Base-by-base conservation (phyloP, 2,797 vertebrate species). In the Labroides dimidiatus region DNA sequence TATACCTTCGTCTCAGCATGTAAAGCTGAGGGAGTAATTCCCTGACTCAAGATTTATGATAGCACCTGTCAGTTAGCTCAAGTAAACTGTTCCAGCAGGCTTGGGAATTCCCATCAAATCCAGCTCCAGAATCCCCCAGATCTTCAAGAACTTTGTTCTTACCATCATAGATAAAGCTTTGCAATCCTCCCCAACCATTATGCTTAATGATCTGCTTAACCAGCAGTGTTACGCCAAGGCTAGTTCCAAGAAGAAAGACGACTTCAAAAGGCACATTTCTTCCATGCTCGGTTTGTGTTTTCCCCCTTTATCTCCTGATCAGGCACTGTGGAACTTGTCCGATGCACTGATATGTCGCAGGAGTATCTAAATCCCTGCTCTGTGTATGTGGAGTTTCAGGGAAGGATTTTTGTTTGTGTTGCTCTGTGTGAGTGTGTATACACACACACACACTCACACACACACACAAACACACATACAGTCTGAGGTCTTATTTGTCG, bases 61-160 rank as follows among this genome's bases (percentile, higher is more conserved):
- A 78, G 79, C 90, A 92, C 90, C 90, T 92, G 90, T 89, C 84
- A 90, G 81, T 87, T 90, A 86, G 77, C 75, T 73, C 79, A 83
- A 80, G 85, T 82, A 86, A 90, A 90, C 81, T 86, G 86, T 88
- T 86, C 78, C 78, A 91, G 81, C 87, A 82, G 71, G 81, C 77
- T 68, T 62, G 90, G 89, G 90, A 92, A 91, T 89, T 89, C 90
- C 90, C 90, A 76, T 84, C 88, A 87, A 88, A 92, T 91, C 91
- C 90, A 75, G 69, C 77, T 77, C 73, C 89, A 90, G 84, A 93
- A 92, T 93, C 92, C 91, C 87, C 82, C 77, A 84, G 89, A 93
- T 93, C 91, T 87, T 87, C 78, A 50, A 50, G 23, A 86, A 89
- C 90, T 94, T 93, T 94, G 91, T 93, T 93, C 90, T 86, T 81